Conservation (phyloP, 2,888 invertebrate species). For the Chironomus riparius region DNA sequence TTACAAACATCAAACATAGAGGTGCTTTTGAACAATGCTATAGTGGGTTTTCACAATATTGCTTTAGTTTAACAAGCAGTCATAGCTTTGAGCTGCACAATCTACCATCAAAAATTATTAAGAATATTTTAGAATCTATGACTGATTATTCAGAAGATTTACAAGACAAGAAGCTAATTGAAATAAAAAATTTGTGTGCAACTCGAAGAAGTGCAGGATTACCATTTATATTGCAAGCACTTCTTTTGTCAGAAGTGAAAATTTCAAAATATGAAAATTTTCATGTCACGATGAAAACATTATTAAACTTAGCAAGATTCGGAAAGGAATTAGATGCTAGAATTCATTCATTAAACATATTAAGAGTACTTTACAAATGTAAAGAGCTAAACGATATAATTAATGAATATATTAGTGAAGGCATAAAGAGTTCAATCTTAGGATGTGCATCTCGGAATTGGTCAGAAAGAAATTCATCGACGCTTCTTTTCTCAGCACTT, state of each 20-base stretch:
- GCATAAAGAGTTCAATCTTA: slow-evolving; percentile 59
- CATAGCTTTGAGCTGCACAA: slow-evolving; percentile 43
- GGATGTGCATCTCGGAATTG: slow-evolving; percentile 68
- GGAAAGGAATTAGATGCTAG: slow-evolving; percentile 43
- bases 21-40: slow-evolving; percentile 96
- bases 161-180: slow-evolving; percentile 29
- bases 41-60: slow-evolving; percentile 66
- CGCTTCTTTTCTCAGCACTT: slow-evolving; percentile 72
- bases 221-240: slow-evolving; percentile 77
- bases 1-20: slow-evolving; percentile 76
- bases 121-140: slow-evolving; percentile 50
- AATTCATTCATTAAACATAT: slow-evolving; percentile 77
- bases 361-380: slow-evolving; percentile 64
- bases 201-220: slow-evolving; percentile 90
- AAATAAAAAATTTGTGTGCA: slow-evolving; percentile 50
- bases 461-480: slow-evolving; percentile 80
- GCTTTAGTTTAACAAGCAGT: slow-evolving; percentile 51
- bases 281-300: slow-evolving; percentile 47
- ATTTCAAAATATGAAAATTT: slow-evolving; percentile 50
- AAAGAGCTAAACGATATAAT: slow-evolving; percentile 65
- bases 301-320: slow-evolving; percentile 42
- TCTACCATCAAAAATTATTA: slow-evolving; percentile 58
- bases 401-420: slow-evolving; percentile 57
- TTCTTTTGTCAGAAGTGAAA: slow-evolving; percentile 64
- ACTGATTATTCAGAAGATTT: slow-evolving; percentile 41